A percentile compares a stretch with the other conserved stretches of the same genome.
These are phyloP conservation scores for Holacanthella duospinosa DNA, from an alignment of 2,888 invertebrate genomes.

Conservation along the genomic window DNA sequence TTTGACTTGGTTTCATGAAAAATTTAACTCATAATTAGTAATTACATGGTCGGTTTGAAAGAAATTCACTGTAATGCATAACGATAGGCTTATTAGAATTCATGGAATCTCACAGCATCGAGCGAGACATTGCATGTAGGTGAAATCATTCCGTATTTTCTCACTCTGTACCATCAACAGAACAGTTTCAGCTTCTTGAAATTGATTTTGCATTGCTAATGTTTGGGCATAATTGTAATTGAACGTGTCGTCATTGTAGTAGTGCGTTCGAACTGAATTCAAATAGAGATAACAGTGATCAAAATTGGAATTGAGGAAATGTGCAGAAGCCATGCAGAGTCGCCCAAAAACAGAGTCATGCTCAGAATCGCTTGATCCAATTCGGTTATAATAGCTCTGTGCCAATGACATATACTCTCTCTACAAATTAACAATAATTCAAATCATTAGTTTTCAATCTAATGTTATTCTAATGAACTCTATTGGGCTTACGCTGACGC, in stretches of 20 bases:
- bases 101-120: constrained; percentile 57
- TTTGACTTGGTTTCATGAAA: too few relatives aligned
- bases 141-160: constrained; percentile 67
- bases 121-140: constrained; percentile 74
- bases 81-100: too few relatives aligned
- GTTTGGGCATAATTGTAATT: constrained; percentile 84
- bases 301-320: constrained; percentile 86
- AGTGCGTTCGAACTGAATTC: constrained; percentile 93
- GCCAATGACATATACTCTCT: constrained; percentile 88
- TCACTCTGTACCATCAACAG: constrained; percentile 75
- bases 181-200: constrained; percentile 87
- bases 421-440: constrained; percentile 46
- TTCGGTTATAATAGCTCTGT: constrained; percentile 90
- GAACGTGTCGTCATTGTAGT: constrained; percentile 75
- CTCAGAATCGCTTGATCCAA: constrained; percentile 91
- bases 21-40: too few relatives aligned
- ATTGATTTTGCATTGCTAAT: constrained; percentile 84
- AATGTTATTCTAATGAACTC: neutral
- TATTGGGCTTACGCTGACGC: neutral
- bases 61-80: too few relatives aligned
- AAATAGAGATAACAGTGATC: constrained; percentile 93
- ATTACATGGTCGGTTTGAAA: too few relatives aligned
- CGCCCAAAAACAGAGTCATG: constrained; percentile 95
- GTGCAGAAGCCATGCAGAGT: constrained; percentile 96
- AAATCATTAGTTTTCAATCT: constrained; percentile 6